Conservation (phyloP, 2,797 vertebrate species). For the Leptatherina wallacei region DNA sequence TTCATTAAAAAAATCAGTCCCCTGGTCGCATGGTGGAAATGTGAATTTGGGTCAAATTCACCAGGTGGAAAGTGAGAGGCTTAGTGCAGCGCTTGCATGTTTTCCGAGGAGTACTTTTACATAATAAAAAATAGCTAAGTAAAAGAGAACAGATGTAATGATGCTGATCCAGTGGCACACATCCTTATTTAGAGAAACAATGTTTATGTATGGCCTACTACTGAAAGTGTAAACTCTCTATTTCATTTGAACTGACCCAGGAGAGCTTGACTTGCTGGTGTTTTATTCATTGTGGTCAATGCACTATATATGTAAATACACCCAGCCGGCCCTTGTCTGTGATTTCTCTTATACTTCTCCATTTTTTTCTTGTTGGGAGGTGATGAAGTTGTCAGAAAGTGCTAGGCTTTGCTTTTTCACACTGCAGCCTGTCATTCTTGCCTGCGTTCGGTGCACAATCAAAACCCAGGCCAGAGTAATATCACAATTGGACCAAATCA, state of each 20-base stretch:
- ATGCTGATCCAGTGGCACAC: constrained; percentile 74
- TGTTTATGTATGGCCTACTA: constrained; percentile 77
- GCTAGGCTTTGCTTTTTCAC: constrained; percentile 61
- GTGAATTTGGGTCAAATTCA: constrained; percentile 83
- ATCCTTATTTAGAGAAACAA: constrained; percentile 78
- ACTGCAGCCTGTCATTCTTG: constrained; percentile 55
- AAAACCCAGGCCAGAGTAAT: constrained; percentile 47
- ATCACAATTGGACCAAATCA: constrained; percentile 40
- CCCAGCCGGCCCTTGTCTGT: constrained; percentile 42
- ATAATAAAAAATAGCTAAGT: constrained; percentile 77
- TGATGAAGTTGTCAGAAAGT: constrained; percentile 69
- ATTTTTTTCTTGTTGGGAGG: constrained; percentile 20
- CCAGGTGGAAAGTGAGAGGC: constrained; percentile 83
- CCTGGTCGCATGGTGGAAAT: constrained; percentile 68
- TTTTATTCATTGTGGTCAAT: constrained; percentile 77
- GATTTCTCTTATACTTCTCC: constrained; percentile 32
- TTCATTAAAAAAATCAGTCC: constrained; percentile 68
- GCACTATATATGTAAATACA: constrained; percentile 73
- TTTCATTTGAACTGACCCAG: constrained; percentile 75
- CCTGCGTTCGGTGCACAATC: constrained; percentile 51
- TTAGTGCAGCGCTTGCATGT: constrained; percentile 75
- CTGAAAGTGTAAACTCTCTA: constrained; percentile 68
- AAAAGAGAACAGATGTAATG: constrained; percentile 81
- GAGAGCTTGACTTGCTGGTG: constrained; percentile 60
- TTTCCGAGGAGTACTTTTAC: constrained; percentile 80